A percentile compares a stretch with the other conserved stretches of the same genome.
phyloP scores from a whole-genome alignment of 2,888 invertebrate species.

The Celastrina argiolus region DNA sequence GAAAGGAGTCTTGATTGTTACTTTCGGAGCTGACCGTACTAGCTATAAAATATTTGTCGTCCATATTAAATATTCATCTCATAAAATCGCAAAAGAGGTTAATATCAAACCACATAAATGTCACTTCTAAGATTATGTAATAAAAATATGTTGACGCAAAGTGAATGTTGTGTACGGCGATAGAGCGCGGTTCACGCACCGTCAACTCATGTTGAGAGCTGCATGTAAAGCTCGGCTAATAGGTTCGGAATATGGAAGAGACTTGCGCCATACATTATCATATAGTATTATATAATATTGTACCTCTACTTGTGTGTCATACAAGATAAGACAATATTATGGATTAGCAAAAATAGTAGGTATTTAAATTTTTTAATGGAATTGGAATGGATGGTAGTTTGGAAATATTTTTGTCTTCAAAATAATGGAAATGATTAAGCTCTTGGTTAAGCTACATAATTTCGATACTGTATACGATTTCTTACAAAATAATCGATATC shows the following conservation, averaged over 20 bases:
- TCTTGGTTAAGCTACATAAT: too few species aligned
- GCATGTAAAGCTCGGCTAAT: constrained; percentile 32
- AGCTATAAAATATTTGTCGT: too few species aligned
- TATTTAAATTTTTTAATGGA: too few species aligned
- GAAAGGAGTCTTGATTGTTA: too few species aligned
- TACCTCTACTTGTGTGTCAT: neutral
- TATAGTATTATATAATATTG: neutral
- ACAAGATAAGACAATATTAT: neutral
- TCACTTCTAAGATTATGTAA: neutral
- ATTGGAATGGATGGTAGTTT: too few species aligned
- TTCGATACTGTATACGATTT: too few species aligned
- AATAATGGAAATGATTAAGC: too few species aligned
- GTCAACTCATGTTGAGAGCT: constrained; percentile 54
- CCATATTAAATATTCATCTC: neutral
- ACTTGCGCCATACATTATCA: neutral
- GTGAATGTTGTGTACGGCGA: constrained; percentile 3
- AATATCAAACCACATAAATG: neutral
- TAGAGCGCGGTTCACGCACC: constrained; percentile 39
- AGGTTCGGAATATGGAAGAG: constrained; percentile 30
- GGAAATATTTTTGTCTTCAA: too few species aligned
- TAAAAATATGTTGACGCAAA: constrained; percentile 2
- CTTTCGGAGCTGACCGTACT: too few species aligned
- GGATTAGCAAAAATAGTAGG: too few species aligned
- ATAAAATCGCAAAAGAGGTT: neutral
- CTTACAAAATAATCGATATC: too few species aligned